These are phyloP conservation scores for Sesia bembeciformis DNA, from an alignment of 2,888 invertebrate genomes.

Conservation along the genomic window DNA sequence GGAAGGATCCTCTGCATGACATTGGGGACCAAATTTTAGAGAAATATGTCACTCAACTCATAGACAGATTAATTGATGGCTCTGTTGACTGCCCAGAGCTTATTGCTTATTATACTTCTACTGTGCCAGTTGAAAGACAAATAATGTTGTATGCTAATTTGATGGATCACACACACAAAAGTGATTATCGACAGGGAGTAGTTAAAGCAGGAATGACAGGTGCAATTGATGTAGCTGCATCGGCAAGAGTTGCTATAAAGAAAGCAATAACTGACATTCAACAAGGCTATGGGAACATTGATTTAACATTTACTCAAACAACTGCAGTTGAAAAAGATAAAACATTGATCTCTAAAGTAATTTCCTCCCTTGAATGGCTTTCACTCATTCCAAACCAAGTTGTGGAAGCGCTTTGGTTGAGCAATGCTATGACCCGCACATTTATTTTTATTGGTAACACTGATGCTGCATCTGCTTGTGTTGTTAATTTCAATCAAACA, in stretches of 20 bases:
- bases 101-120: slow-evolving; percentile 89
- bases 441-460: slow-evolving; percentile 88
- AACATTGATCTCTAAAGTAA: slow-evolving; percentile 49
- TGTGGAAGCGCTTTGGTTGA: slow-evolving; percentile 87
- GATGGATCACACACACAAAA: slow-evolving; percentile 78
- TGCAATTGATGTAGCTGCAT: slow-evolving; percentile 87
- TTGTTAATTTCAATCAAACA: slow-evolving; percentile 54
- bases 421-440: slow-evolving; percentile 90
- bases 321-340: slow-evolving; percentile 76
- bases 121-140: slow-evolving; percentile 76
- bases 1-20: slow-evolving; percentile 80
- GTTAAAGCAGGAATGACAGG: slow-evolving; percentile 82
- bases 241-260: slow-evolving; percentile 90
- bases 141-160: slow-evolving; percentile 78
- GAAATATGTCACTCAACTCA: slow-evolving; percentile 81
- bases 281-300: slow-evolving; percentile 60
- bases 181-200: slow-evolving; percentile 78
- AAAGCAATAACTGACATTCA: slow-evolving; percentile 72
- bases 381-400: slow-evolving; percentile 85
- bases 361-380: slow-evolving; percentile 87
- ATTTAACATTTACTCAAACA: slow-evolving; percentile 76
- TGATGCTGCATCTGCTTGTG: slow-evolving; percentile 85
- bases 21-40: slow-evolving; percentile 84
- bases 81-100: slow-evolving; percentile 81
- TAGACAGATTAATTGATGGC: slow-evolving; percentile 65